Evolutionary conservation across 2,888 invertebrate species (phyloP).

Genomic region (Oasisia sp.): DNA sequence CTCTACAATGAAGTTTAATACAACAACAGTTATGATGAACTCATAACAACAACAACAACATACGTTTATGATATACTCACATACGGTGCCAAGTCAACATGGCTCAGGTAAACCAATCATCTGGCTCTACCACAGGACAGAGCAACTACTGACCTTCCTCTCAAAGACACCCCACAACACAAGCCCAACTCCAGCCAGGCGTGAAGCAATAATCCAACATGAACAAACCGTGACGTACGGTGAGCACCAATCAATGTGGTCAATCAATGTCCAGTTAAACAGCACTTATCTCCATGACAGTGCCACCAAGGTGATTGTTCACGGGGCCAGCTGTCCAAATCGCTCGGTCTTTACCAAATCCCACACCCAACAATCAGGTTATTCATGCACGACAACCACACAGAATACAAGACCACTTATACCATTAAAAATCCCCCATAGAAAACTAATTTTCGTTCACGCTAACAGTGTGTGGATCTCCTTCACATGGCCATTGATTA

Average conservation of each 20-base stretch:
- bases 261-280: neutral
- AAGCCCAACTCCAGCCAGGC: neutral
- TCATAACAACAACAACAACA: neutral
- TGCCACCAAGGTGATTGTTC: neutral
- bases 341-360: neutral
- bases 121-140: neutral
- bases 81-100: neutral
- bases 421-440: neutral
- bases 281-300: neutral
- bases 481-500: neutral
- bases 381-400: neutral
- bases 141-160: neutral
- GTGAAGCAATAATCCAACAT: neutral
- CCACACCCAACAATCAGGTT: neutral
- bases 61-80: neutral
- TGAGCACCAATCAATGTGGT: neutral
- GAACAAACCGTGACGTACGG: neutral
- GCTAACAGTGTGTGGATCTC: neutral
- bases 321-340: neutral
- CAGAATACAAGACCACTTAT: neutral
- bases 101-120: neutral
- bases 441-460: neutral
- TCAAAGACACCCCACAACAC: neutral
- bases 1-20: neutral
- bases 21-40: neutral